Percentiles rank a stretch among this genome's conserved stretches.
These are phyloP conservation scores for Dicrurus megarhynchus DNA, from an alignment of 2,113 vertebrate genomes.

Conservation along the genomic window DNA sequence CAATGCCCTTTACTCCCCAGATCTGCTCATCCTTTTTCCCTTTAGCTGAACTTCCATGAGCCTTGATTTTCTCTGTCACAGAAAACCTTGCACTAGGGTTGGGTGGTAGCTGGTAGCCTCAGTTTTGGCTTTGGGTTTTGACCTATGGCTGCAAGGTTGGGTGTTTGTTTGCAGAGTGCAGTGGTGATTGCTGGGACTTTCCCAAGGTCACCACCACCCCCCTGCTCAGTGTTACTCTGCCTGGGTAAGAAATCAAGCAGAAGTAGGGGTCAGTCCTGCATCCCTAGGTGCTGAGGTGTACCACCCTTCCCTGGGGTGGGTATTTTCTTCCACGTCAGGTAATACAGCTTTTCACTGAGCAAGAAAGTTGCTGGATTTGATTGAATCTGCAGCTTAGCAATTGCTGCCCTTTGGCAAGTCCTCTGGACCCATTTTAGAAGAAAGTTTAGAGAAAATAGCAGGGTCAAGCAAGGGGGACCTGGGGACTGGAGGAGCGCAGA, in stretches of 20 bases:
- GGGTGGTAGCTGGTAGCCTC: background rate
- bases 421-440: background rate
- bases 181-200: background rate
- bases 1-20: background rate
- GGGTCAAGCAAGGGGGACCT: background rate
- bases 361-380: background rate
- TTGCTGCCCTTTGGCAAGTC: background rate
- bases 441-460: background rate
- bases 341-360: background rate
- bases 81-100: background rate
- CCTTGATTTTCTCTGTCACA: background rate
- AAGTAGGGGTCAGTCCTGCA: background rate
- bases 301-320: rapidly evolving
- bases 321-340: background rate
- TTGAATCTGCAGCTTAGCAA: background rate
- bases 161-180: background rate
- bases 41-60: background rate
- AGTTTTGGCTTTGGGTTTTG: background rate
- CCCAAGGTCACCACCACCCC: background rate
- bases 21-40: background rate
- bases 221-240: background rate
- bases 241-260: background rate
- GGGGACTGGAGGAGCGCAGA: background rate
- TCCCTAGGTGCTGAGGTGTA: background rate
- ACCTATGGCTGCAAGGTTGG: background rate